Base-by-base conservation (phyloP, 2,113 vertebrate genomes). In the Apus apus region DNA sequence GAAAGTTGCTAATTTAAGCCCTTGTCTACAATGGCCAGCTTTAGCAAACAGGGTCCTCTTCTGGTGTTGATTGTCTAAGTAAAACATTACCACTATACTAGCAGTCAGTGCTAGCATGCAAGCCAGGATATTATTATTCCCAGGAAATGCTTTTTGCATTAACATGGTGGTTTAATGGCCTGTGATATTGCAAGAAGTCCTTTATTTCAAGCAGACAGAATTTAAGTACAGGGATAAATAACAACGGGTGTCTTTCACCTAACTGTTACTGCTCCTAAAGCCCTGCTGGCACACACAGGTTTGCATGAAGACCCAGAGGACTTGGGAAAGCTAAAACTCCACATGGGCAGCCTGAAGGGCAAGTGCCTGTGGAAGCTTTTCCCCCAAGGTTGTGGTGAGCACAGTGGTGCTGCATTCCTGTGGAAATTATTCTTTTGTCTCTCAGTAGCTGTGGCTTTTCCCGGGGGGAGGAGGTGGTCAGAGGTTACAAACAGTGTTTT, bases 231-330 rank as follows among this genome's bases (percentile, higher is more conserved):
- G 26, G 12, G 38, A 60, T 65, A 91, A 93, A 75, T 70, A 80
- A 50, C 46, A 91, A 38, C 36, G 89, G 27, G 53, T 82, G 19
- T 29, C 34, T 81, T 92, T 85, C 57, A 48, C 48, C 40, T 38
- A 27, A 76, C n/a, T 70, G 12, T 54, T 81, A 20, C 1, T 78
- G n/a, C 22, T 85, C 8, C 34, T 57, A 46, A 40, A 85, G 15
- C 58, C 29, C 8, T 0, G 0, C 48, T 32, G 57, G 25, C 53
- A 75, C 20, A 53, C 0, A 0, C 14, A 57, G 16, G 20, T 72
- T 79, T 91, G 45, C 21, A 36, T 7, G 11, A 73, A 25, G 8
- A 61, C 25, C 27, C n/a, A 50, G 36, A 50, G 19, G 15, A 46
- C 71, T 15, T 85, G 36, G 27, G 62, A 60, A 25, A 4, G 11